phyloP scores from a whole-genome alignment of 1,140 invertebrate species.

The Drosophila burlai region DNA sequence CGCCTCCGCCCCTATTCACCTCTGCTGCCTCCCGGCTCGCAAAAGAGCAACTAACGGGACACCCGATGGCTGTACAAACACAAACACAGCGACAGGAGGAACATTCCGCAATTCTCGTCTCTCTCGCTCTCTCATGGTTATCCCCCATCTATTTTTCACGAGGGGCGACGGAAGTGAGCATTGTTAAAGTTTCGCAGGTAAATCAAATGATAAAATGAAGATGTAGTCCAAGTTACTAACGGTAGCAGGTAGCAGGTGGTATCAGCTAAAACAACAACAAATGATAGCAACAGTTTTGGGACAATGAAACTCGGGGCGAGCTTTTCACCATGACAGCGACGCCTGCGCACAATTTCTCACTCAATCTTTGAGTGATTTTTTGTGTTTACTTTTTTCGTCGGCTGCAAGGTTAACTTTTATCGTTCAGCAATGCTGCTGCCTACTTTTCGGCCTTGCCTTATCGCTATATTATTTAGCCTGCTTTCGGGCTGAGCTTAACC shows the following conservation, averaged over 20 bases:
- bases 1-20: neutral
- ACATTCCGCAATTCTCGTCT: conserved; percentile 44
- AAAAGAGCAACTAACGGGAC: conserved; percentile 47
- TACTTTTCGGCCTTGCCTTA: conserved; percentile 42
- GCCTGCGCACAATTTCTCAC: conserved; percentile 38
- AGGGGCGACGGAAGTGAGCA: conserved; percentile 66
- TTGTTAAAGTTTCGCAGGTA: conserved; percentile 76
- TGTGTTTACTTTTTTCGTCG: conserved; percentile 35
- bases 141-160: conserved; percentile 1
- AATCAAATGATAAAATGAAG: conserved; percentile 81
- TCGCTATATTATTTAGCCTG: conserved; percentile 9
- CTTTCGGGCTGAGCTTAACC: conserved; percentile 53
- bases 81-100: conserved; percentile 27
- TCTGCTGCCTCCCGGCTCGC: no score
- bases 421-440: conserved; percentile 15
- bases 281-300: conserved; percentile 71
- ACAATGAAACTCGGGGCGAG: conserved; percentile 31
- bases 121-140: neutral
- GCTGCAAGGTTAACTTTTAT: conserved; percentile 32
- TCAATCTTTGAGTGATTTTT: conserved; percentile 44
- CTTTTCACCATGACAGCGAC: conserved; percentile 61
- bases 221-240: conserved; percentile 41
- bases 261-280: conserved; percentile 13
- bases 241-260: conserved; percentile 1
- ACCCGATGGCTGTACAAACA: conserved; percentile 21